Conservation (phyloP, 1,140 invertebrate genomes). For the Dermatophagoides farinae region DNA sequence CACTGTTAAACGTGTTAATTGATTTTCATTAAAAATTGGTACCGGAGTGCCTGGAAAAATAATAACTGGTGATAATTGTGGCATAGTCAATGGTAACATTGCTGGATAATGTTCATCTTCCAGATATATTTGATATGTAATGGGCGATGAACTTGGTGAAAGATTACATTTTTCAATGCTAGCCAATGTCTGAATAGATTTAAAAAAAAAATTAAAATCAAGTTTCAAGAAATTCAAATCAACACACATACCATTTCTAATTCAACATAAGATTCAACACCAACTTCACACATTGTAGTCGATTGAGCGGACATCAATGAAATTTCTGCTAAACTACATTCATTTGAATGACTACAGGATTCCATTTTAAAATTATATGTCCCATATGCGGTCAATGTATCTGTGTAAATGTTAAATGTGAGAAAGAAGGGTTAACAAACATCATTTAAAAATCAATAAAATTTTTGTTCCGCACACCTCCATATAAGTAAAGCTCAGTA, state of each 20-base stretch:
- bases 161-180: constrained; percentile 16
- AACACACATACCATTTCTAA: constrained; percentile 17
- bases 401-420: background rate
- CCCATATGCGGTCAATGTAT: constrained; percentile 16
- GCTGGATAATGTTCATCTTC: background rate
- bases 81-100: constrained; percentile 15
- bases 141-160: constrained; percentile 15
- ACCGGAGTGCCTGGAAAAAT: constrained; percentile 14
- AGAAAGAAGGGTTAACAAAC: background rate
- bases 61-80: constrained; percentile 17
- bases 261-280: constrained; percentile 16
- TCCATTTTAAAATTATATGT: constrained; percentile 17
- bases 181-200: constrained; percentile 9
- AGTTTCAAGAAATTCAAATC: background rate
- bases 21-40: background rate
- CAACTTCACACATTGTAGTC: constrained; percentile 15
- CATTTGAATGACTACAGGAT: constrained; percentile 15
- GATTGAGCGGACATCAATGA: constrained; percentile 17
- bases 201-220: background rate
- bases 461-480: constrained; percentile 6
- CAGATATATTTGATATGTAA: constrained; percentile 18
- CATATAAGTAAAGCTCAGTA: constrained; percentile 9
- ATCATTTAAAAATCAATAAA: background rate
- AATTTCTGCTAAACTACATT: constrained; percentile 16
- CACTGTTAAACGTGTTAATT: constrained; percentile 1